Evolutionary conservation across 2,113 vertebrate genomes (phyloP).

Genomic region (Stegostoma tigrinum): DNA sequence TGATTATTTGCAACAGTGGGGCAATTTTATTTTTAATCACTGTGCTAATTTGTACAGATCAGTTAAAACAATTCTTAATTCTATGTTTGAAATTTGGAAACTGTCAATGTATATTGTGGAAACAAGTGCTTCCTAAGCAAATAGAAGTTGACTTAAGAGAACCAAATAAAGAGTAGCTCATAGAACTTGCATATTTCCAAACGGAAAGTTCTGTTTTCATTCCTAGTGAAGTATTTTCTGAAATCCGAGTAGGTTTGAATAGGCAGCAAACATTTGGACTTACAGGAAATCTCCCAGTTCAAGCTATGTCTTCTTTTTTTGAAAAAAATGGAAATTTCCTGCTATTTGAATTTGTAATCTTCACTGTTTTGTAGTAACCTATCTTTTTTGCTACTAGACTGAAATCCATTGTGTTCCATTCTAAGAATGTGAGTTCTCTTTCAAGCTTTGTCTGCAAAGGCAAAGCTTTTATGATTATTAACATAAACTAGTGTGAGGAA

Average conservation of each 20-base stretch:
- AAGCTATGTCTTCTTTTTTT: background rate
- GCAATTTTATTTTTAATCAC: too few species aligned
- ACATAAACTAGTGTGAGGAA: slow-evolving; percentile 79
- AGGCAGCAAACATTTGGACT: background rate
- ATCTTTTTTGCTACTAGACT: slow-evolving; percentile 42
- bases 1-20: too few species aligned
- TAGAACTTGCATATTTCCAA: background rate
- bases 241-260: background rate
- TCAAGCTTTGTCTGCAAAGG: slow-evolving; percentile 76
- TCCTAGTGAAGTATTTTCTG: background rate
- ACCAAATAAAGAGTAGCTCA: background rate
- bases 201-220: background rate
- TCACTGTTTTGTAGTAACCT: background rate
- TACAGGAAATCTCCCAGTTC: background rate
- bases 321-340: background rate
- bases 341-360: background rate
- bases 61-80: too few species aligned
- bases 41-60: too few species aligned
- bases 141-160: background rate
- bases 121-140: too few species aligned
- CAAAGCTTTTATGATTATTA: slow-evolving; percentile 77
- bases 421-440: slow-evolving; percentile 82
- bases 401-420: slow-evolving; percentile 65
- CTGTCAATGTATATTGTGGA: too few species aligned
- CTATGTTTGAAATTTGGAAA: background rate